Base-by-base conservation (phyloP, 2,113 vertebrate genomes). In the Callipepla squamata region DNA sequence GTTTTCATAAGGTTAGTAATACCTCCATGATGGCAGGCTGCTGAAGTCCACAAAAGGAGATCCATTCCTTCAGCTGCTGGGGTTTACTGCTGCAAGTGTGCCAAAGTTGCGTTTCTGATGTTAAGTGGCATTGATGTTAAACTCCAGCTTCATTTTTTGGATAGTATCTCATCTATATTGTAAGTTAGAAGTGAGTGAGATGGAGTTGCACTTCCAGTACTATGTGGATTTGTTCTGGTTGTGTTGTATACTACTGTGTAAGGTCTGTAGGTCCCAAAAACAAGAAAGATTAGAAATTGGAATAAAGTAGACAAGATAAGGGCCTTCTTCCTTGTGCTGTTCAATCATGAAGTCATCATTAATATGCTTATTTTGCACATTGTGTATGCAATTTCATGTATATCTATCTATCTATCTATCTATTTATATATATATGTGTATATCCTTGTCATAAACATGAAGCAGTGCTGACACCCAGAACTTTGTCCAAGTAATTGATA, bases 381-480 rank as follows among this genome's bases (percentile, higher is more conserved):
- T 55, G 21, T 25, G 2, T 66, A 32, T 65, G 15, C 57, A 38
- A n/a, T 77, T 28, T 19, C 3, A 1, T 20, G 1, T 55, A 5
- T 65, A 40, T 40, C 11, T 40, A 40, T 40, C 13, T 40, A 40
- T 40, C 11, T 40, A 40, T 40, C 11, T 40, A 40, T 40, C 0
- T 84, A 4, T 65, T 2, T 18, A 3, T 40, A 18, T 50, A 1
- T 28, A 19, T 66, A 15, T 2, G 11, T n/a, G 1, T 70, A n/a
- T 11, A 9, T 72, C 57, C 40, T 68, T 51, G 38, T 15, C 32
- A 21, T 89, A 70, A 69, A 62, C 6, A 6, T 38, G 67, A 73
- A 76, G 63, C 6, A 42, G 85, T 85, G 18, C 21, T 72, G 36
- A 53, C 61, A 69, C 9, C 4, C 23, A 25, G 20, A 77, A 55